phyloP scores from a whole-genome alignment of 2,888 invertebrate species.

The Limnephilus lunatus region DNA sequence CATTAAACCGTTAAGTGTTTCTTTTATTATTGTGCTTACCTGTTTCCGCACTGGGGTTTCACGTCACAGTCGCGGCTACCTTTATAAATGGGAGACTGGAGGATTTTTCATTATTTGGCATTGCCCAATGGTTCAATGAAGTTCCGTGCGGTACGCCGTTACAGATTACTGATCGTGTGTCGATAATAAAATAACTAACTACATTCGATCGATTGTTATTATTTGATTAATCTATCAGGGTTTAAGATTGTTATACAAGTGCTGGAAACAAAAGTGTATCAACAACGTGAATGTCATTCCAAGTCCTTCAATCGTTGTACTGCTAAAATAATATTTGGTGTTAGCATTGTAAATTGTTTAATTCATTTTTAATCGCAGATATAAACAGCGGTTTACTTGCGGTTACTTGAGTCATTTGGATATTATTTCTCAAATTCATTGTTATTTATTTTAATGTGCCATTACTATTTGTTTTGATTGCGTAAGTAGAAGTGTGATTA shows the following conservation, averaged over 20 bases:
- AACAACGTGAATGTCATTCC: slow-evolving; percentile 15
- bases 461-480: slow-evolving; percentile 10
- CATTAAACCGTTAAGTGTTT: background rate
- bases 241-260: background rate
- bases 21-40: background rate
- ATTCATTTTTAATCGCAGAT: background rate
- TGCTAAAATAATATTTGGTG: background rate
- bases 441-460: background rate
- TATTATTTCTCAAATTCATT: background rate
- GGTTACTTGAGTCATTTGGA: background rate
- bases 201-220: slow-evolving; percentile 15
- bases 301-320: background rate
- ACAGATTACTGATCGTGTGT: slow-evolving; percentile 2
- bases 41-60: slow-evolving; percentile 12
- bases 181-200: background rate
- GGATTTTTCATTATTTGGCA: slow-evolving; percentile 31
- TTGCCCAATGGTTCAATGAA: slow-evolving; percentile 32
- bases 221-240: background rate
- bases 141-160: slow-evolving; percentile 16
- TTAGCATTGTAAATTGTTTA: background rate
- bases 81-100: slow-evolving; percentile 32
- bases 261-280: background rate
- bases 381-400: background rate
- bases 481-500: background rate
- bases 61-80: slow-evolving; percentile 15